Evolutionary conservation across 1,140 invertebrate species (phyloP).

Genomic region (Nymphalis io): DNA sequence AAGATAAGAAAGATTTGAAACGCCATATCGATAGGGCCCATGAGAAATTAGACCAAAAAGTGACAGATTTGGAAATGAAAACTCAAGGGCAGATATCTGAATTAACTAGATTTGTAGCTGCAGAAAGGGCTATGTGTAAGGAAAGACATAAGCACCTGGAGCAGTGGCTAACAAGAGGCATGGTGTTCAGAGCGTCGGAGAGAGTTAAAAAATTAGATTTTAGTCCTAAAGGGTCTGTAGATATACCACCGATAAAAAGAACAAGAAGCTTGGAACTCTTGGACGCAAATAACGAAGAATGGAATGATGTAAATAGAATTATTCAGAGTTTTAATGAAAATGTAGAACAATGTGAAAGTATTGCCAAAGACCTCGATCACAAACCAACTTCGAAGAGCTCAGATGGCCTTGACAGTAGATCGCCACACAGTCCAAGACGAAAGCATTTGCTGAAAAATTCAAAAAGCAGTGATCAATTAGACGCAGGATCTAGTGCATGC

Average conservation of each 20-base stretch:
- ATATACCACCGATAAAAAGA: conserved; percentile 82
- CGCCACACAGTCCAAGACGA: conserved; percentile 55
- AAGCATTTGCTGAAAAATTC: conserved; percentile 68
- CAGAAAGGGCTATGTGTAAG: conserved; percentile 84
- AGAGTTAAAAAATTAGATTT: conserved; percentile 79
- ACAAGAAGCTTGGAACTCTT: conserved; percentile 84
- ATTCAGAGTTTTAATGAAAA: conserved; percentile 70
- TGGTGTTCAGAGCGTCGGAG: conserved; percentile 82
- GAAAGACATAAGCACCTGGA: conserved; percentile 85
- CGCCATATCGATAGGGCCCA: conserved; percentile 91
- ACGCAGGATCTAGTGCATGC: conserved; percentile 58
- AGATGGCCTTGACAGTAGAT: conserved; percentile 64
- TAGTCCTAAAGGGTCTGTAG: conserved; percentile 81
- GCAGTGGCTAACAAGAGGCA: conserved; percentile 84
- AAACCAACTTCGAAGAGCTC: conserved; percentile 74
- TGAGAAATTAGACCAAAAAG: conserved; percentile 89
- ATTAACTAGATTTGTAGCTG: conserved; percentile 84
- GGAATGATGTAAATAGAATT: conserved; percentile 68
- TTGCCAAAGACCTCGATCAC: conserved; percentile 70
- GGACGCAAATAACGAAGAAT: conserved; percentile 76
- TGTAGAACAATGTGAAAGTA: conserved; percentile 60
- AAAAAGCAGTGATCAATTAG: conserved; percentile 71
- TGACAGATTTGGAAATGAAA: conserved; percentile 89
- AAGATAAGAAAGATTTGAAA: conserved; percentile 92
- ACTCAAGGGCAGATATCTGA: conserved; percentile 89